A percentile compares a stretch with the other conserved stretches of the same genome.
These are phyloP conservation scores for Syrista parreyssii DNA, from an alignment of 2,888 invertebrate species.

Conservation along the genomic window DNA sequence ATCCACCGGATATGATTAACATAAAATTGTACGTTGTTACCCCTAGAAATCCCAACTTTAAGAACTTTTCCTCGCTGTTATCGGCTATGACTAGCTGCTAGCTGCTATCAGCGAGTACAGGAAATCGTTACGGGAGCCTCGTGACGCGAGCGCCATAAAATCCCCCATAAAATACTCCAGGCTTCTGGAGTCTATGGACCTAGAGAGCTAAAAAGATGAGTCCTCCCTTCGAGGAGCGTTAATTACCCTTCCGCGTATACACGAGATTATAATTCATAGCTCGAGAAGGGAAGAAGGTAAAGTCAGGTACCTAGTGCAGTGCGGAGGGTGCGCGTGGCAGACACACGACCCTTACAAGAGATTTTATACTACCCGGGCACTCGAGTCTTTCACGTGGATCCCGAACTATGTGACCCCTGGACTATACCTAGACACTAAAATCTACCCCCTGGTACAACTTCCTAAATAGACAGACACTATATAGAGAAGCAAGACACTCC, in stretches of 20 bases:
- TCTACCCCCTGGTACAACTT: neutral
- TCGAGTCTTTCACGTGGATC: neutral
- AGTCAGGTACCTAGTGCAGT: neutral
- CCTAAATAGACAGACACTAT: neutral
- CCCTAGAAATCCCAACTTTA: neutral
- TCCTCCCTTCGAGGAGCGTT: neutral
- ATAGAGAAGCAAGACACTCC: neutral
- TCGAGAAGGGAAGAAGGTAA: neutral
- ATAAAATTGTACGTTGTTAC: neutral
- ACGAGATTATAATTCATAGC: conserved; percentile 11
- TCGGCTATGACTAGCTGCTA: too few relatives aligned
- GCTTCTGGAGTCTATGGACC: neutral
- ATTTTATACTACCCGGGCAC: neutral
- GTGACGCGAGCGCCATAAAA: neutral
- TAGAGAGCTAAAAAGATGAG: neutral
- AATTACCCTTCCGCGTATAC: conserved; percentile 4
- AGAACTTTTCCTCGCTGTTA: neutral
- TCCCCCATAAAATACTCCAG: neutral
- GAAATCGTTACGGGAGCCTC: neutral
- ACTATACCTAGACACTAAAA: neutral
- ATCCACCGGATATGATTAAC: neutral
- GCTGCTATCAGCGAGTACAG: neutral
- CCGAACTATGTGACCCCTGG: neutral
- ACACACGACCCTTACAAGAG: neutral
- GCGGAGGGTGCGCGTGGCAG: neutral